Conservation (phyloP, 2,113 vertebrate species). For the Burhinus bistriatus region DNA sequence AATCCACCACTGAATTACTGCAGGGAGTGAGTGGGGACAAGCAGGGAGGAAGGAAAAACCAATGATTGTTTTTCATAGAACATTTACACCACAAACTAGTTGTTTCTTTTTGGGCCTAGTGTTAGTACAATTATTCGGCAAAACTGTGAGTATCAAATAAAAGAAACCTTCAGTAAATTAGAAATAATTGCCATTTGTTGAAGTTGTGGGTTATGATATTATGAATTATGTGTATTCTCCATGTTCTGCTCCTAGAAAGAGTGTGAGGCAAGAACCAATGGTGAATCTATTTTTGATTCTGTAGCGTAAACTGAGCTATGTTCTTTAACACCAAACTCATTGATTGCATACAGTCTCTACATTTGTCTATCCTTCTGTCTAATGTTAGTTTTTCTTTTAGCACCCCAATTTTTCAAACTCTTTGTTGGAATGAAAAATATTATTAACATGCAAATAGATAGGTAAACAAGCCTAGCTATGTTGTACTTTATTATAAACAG, state of each 20-base stretch:
- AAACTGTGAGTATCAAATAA: neutral
- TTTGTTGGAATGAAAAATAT: neutral
- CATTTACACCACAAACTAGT: neutral
- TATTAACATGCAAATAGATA: neutral
- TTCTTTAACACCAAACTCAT: neutral
- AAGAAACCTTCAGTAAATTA: neutral
- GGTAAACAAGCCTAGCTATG: neutral
- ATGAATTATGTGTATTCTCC: neutral
- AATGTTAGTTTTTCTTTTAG: neutral
- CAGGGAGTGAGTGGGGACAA: accelerated
- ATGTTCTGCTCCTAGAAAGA: neutral
- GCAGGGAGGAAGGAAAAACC: neutral
- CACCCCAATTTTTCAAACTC: neutral
- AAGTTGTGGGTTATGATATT: neutral
- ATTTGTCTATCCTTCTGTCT: neutral
- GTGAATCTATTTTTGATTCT: neutral
- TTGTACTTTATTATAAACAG: neutral
- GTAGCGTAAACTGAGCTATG: neutral
- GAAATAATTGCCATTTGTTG: neutral
- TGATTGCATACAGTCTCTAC: neutral
- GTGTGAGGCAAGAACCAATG: neutral
- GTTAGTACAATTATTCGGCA: neutral
- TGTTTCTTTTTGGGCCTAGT: neutral
- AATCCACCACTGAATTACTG: neutral
- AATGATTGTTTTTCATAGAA: neutral